A percentile compares a stretch with the other conserved stretches of the same genome.
Conservation (phyloP, 37 sponge, comb jelly and placozoan species). For the Aplysina aerophoba region DNA sequence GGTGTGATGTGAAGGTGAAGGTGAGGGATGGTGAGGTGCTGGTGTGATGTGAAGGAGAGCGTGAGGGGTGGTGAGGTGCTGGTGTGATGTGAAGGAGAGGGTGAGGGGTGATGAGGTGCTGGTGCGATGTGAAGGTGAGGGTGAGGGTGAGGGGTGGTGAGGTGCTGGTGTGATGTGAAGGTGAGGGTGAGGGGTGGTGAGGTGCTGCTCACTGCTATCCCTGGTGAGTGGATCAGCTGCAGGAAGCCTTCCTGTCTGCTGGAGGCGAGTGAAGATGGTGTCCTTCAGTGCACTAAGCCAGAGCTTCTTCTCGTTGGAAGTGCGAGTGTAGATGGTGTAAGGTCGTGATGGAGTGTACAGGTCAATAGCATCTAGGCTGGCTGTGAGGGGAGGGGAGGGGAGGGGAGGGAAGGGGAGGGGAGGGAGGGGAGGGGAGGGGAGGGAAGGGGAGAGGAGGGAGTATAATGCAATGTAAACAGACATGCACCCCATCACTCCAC, state of each 20-base stretch:
- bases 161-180: too few species aligned
- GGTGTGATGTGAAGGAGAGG: neutral
- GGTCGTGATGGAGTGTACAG: slow-evolving; percentile 91
- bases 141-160: neutral
- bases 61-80: neutral
- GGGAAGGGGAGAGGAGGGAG: neutral
- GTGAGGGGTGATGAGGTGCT: neutral
- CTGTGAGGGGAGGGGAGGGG: slow-evolving; percentile 20
- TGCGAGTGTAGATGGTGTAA: slow-evolving; percentile 83
- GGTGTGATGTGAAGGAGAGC: slow-evolving; percentile 9
- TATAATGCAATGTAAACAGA: too few species aligned
- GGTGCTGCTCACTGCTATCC: slow-evolving; percentile 19
- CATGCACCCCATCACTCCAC: too few species aligned
- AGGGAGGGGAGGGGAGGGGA: neutral
- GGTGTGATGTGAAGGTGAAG: neutral
- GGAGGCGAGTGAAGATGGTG: slow-evolving; percentile 67
- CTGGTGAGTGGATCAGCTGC: slow-evolving; percentile 16
- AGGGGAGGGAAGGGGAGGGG: neutral
- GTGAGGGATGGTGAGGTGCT: neutral
- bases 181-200: too few species aligned
- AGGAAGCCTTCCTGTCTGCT: slow-evolving; percentile 14
- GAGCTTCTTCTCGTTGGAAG: slow-evolving; percentile 83
- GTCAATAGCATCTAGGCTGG: slow-evolving; percentile 85
- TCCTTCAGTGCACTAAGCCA: slow-evolving; percentile 82
- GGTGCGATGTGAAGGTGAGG: neutral